These are phyloP conservation scores for Drosophila mayri DNA, from an alignment of 1,140 invertebrate genomes.

Conservation along the genomic window DNA sequence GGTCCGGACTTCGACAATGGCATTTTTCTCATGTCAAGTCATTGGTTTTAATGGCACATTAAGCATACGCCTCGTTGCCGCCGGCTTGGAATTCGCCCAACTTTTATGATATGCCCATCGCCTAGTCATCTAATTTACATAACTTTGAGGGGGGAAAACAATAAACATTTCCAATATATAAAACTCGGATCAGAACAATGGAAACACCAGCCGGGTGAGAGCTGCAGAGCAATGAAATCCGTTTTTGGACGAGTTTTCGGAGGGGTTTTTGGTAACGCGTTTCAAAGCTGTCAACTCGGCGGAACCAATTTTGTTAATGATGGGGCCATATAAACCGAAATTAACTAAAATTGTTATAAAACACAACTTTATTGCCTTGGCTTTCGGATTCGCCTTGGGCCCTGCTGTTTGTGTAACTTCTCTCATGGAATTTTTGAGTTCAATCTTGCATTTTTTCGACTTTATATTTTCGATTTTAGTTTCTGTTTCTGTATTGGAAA, in stretches of 20 bases:
- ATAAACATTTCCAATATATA: slow-evolving; percentile 61
- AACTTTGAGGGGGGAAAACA: slow-evolving; percentile 48
- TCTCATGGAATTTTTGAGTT: slow-evolving; percentile 31
- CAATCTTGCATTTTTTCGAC: slow-evolving; percentile 18
- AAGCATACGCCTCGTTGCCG: slow-evolving; percentile 78
- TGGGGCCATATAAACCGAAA: slow-evolving; percentile 62
- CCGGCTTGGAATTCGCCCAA: slow-evolving; percentile 54
- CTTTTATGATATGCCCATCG: slow-evolving; percentile 57
- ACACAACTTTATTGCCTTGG: slow-evolving; percentile 61
- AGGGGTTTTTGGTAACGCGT: slow-evolving; percentile 43
- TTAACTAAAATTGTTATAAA: slow-evolving; percentile 78
- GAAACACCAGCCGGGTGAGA: slow-evolving; percentile 30
- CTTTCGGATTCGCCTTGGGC: too few relatives aligned
- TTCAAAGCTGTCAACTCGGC: slow-evolving; percentile 73
- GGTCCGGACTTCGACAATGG: slow-evolving; percentile 31
- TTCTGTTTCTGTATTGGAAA: slow-evolving; percentile 28
- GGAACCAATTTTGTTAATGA: slow-evolving; percentile 81
- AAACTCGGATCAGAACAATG: slow-evolving; percentile 53
- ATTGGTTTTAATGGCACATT: slow-evolving; percentile 79
- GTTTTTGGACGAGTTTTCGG: slow-evolving; percentile 53
- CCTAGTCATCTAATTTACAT: slow-evolving; percentile 64
- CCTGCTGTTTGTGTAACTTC: slow-evolving; percentile 31
- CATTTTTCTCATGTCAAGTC: slow-evolving; percentile 58
- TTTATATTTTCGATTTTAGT: background rate
- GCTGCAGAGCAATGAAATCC: slow-evolving; percentile 49